These are phyloP conservation scores for Calosoma granatense DNA, from an alignment of 1,140 invertebrate genomes.

Conservation along the genomic window DNA sequence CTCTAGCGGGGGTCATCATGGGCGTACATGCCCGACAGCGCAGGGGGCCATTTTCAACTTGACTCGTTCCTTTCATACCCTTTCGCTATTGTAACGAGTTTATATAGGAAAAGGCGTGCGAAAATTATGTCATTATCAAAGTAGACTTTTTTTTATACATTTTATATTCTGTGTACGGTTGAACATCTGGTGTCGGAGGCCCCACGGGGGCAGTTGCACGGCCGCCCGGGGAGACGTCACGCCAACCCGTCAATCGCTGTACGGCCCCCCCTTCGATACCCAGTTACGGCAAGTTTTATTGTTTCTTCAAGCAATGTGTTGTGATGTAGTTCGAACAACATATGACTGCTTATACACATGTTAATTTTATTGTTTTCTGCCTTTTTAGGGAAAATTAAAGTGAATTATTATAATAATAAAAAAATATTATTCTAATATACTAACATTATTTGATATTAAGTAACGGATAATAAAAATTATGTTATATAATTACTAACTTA, in stretches of 20 bases:
- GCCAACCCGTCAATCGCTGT: conserved; percentile 2
- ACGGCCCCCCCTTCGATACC: background rate
- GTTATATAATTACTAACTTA: too few species aligned
- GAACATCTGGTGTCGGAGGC: background rate
- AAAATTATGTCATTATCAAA: conserved; percentile 17
- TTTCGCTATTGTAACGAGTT: conserved; percentile 15
- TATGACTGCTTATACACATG: background rate
- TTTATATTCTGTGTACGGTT: background rate
- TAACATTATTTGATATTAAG: too few species aligned
- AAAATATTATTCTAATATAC: too few species aligned
- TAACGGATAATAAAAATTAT: too few species aligned
- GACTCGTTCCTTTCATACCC: conserved; percentile 14
- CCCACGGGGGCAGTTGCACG: background rate
- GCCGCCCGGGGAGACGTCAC: conserved; percentile 1
- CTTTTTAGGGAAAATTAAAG: background rate
- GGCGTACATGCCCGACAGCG: conserved; percentile 11
- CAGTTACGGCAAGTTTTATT: background rate
- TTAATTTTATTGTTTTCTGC: background rate
- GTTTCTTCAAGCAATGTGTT: too few species aligned
- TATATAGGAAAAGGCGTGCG: conserved; percentile 18
- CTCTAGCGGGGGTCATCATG: background rate
- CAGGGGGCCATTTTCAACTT: conserved; percentile 14
- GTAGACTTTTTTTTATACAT: background rate
- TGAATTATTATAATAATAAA: background rate
- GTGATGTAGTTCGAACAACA: too few species aligned